Percentiles rank a stretch among this genome's conserved stretches.
phyloP scores from a whole-genome alignment of 2,888 invertebrate genomes.

The Anaspis maculata region DNA sequence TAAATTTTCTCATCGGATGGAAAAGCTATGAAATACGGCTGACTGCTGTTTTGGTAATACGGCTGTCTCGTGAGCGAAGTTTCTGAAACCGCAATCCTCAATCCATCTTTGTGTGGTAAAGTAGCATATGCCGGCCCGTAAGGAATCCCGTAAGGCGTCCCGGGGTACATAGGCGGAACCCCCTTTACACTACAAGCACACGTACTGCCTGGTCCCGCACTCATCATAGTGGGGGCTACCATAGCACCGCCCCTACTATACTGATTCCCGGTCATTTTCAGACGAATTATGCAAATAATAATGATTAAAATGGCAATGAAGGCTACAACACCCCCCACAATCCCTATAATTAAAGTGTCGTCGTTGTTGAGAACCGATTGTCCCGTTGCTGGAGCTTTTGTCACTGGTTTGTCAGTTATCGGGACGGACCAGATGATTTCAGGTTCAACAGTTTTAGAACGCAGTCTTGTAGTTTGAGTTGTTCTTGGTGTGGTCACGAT shows the following conservation, averaged over 20 bases:
- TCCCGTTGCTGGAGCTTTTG: constrained; percentile 50
- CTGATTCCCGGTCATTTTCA: constrained; percentile 48
- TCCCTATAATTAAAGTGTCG: constrained; percentile 90
- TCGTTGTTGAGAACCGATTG: constrained; percentile 66
- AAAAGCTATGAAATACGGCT: constrained; percentile 54
- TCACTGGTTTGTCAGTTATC: constrained; percentile 51
- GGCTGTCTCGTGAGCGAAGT: constrained; percentile 55
- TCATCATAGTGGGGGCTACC: constrained; percentile 39
- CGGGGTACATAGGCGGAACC: constrained; percentile 38
- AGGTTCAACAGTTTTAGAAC: constrained; percentile 64
- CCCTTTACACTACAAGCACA: constrained; percentile 46
- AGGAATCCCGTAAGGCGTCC: constrained; percentile 6
- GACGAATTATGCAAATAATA: constrained; percentile 77
- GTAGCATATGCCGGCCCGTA: constrained; percentile 51
- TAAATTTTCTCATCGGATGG: constrained; percentile 53
- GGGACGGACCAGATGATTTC: constrained; percentile 87
- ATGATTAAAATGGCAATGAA: constrained; percentile 84
- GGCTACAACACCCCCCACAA: constrained; percentile 86
- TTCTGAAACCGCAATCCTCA: constrained; percentile 50
- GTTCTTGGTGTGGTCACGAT: constrained; percentile 35
- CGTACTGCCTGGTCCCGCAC: constrained; percentile 46
- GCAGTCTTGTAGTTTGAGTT: constrained; percentile 44
- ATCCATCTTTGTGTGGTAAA: constrained; percentile 55
- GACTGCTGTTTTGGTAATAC: constrained; percentile 43
- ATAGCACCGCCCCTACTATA: constrained; percentile 62